These are phyloP conservation scores for Calonectris borealis DNA, from an alignment of 2,113 vertebrate genomes.

Conservation along the genomic window DNA sequence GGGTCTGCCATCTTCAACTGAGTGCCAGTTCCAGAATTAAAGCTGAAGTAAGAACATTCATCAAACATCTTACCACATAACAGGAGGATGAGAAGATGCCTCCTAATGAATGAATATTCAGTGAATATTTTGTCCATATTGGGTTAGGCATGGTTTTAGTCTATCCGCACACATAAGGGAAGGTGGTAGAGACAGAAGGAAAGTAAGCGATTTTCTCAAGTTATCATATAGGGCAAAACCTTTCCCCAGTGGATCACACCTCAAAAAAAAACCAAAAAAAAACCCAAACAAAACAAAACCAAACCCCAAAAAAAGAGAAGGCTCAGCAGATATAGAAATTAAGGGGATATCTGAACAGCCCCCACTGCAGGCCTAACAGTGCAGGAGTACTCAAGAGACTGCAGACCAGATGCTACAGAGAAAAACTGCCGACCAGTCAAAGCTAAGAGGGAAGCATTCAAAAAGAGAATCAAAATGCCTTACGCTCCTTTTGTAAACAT, in stretches of 20 bases:
- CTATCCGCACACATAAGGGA: background rate
- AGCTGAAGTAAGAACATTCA: background rate
- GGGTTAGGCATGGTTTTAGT: background rate
- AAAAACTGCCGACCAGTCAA: background rate
- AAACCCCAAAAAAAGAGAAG: background rate
- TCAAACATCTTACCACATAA: background rate
- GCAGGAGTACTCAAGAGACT: background rate
- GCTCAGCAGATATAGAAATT: background rate
- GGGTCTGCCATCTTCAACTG: fast-evolving
- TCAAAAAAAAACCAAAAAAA: background rate
- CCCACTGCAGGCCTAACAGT: background rate
- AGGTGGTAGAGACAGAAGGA: background rate
- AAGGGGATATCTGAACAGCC: background rate
- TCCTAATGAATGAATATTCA: background rate
- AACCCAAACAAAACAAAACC: too few relatives aligned
- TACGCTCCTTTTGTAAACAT: background rate
- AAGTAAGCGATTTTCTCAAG: background rate
- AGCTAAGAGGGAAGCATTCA: background rate
- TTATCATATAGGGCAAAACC: background rate
- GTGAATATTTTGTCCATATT: background rate
- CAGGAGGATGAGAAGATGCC: background rate
- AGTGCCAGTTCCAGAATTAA: background rate
- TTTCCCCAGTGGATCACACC: background rate
- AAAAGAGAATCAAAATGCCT: background rate
- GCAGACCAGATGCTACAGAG: background rate